Base-by-base conservation (phyloP, 2,888 invertebrate species). In the Tenthredo distinguenda region DNA sequence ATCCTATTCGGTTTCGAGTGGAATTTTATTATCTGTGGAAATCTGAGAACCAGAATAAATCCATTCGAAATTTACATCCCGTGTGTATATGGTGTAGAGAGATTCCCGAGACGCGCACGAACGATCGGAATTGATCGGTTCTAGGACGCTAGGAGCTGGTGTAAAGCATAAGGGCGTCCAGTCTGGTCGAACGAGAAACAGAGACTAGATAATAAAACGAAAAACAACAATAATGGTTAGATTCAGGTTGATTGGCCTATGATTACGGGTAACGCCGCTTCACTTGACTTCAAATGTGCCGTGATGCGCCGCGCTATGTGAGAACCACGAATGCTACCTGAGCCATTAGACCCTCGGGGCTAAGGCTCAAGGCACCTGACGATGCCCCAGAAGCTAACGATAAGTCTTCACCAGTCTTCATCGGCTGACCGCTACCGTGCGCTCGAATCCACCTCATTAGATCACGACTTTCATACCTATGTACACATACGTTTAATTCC, bases 311-410 rank as follows among this genome's bases (percentile, higher is more conserved):
- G 71, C 71, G 37, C 68, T 72, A 40, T 31, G 21, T 21, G 31
- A 74, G 77, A 83, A 68, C 84, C 74, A 86, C 86, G 87, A 86
- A 89, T 86, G 87, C 87, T 88, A 85, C 85, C 87, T 85, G 88
- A 86, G 86, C 87, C 87, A 87, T 87, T 86, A 85, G 87, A 87
- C 86, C 88, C 65, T 84, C 21, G 76, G 26, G 85, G 77, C 77
- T 50, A 62, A 31, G 31, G 37, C 58, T 62, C 37, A 34, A 34
- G 62, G 79, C 62, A 58, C 55, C 79, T 79, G 58, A 62, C 58
- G 37, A 62, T 62, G 58, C n/a, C 40, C 58, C 81, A 62, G 81
- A 50, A 81, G 58, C 58, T 62, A 81, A 62, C 81, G 81, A 81
- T 81, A 81, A 81, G 62, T 77, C n/a, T 74, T 43, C 40, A 43